These are phyloP conservation scores for Sciurus niger DNA, from an alignment of 2,113 vertebrate genomes.

Conservation along the genomic window DNA sequence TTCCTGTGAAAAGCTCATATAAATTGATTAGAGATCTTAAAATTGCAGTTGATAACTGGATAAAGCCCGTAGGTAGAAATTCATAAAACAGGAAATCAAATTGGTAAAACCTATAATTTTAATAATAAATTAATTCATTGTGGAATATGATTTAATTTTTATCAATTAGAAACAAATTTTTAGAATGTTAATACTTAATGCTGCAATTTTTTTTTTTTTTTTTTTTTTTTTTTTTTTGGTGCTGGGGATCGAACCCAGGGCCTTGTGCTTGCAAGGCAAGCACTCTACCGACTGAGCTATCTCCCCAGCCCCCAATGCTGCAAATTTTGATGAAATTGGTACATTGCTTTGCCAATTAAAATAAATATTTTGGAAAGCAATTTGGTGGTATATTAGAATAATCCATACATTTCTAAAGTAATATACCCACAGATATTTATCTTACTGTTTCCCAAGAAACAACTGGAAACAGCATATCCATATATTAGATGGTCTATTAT, in stretches of 20 bases:
- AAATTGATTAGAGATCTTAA: conserved; percentile 48
- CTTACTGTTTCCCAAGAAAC: neutral
- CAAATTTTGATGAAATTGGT: conserved; percentile 58
- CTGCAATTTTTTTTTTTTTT: conserved; percentile 20
- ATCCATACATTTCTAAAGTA: neutral
- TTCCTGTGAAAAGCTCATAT: neutral
- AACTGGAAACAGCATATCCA: neutral
- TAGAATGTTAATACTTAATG: conserved; percentile 34
- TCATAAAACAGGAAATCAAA: conserved; percentile 39
- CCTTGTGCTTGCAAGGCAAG: too few relatives aligned
- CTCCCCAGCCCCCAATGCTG: neutral
- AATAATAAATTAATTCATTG: conserved; percentile 32
- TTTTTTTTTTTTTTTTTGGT: too few relatives aligned
- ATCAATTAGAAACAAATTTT: conserved; percentile 21
- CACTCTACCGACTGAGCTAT: too few relatives aligned
- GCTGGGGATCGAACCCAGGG: too few relatives aligned
- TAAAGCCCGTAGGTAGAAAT: conserved; percentile 12
- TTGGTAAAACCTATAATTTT: neutral
- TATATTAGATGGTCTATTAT: neutral
- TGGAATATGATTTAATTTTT: conserved; percentile 35
- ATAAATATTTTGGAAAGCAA: conserved; percentile 52
- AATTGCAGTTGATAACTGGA: conserved; percentile 21
- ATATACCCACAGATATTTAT: conserved; percentile 34
- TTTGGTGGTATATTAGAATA: neutral
- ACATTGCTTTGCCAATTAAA: conserved; percentile 28